Evolutionary conservation across 64 coral and sea anemone species (phyloP).

Genomic region (Stichodactyla helianthus): DNA sequence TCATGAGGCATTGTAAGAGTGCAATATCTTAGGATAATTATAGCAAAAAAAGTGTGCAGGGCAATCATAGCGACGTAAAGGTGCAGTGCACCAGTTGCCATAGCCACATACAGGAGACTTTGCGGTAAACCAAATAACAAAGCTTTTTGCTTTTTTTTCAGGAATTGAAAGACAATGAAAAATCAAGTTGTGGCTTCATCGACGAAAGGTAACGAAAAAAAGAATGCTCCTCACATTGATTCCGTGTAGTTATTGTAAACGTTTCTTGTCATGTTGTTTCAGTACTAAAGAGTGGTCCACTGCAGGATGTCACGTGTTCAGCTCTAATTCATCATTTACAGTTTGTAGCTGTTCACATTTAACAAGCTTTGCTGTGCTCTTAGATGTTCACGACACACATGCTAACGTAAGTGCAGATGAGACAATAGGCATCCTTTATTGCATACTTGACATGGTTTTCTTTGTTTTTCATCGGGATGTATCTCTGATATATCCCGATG

Average conservation of each 20-base stretch:
- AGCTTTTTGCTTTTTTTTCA: neutral
- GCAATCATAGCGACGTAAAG: neutral
- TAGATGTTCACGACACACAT: slow-evolving; percentile 46
- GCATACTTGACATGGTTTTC: no score
- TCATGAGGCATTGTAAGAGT: neutral
- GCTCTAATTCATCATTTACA: neutral
- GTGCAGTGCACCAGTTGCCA: no score
- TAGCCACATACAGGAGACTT: no score
- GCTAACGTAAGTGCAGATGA: neutral
- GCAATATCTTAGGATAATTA: neutral
- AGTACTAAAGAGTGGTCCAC: slow-evolving; percentile 26
- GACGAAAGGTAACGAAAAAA: neutral
- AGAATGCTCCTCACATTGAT: neutral
- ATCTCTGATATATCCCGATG: no score
- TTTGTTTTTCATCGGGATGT: no score
- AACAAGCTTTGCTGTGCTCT: slow-evolving; percentile 56
- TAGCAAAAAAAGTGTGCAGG: neutral
- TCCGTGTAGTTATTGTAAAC: neutral
- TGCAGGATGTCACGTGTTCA: slow-evolving; percentile 12
- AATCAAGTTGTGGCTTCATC: neutral
- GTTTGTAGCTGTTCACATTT: slow-evolving; percentile 48
- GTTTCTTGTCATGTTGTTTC: neutral
- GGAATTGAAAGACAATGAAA: neutral
- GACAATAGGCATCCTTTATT: no score
- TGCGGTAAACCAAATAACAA: neutral